Conservation (phyloP, 2,888 invertebrate species). For the Idaea aversata region DNA sequence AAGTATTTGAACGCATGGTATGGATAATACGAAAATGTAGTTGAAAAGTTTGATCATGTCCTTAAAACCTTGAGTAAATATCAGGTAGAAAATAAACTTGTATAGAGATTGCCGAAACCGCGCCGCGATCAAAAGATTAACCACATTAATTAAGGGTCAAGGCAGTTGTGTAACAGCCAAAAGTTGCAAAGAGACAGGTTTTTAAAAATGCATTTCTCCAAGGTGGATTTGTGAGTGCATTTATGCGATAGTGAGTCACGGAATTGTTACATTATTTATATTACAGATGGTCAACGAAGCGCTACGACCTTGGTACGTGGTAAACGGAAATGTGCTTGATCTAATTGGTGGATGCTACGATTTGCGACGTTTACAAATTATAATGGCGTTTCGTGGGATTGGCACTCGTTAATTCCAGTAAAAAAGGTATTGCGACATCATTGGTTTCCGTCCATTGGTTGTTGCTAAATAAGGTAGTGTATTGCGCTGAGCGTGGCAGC, state of each 20-base stretch:
- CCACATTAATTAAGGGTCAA: neutral
- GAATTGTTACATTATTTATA: conserved; percentile 13
- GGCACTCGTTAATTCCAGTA: neutral
- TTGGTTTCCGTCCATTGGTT: neutral
- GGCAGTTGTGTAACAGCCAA: neutral
- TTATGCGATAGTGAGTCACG: conserved; percentile 9
- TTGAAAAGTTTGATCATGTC: neutral
- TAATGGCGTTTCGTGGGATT: neutral
- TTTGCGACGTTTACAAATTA: neutral
- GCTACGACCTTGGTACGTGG: conserved; percentile 35
- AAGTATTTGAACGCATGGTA: no score
- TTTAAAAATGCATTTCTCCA: conserved; percentile 10
- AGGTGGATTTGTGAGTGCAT: neutral
- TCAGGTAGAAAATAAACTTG: no score
- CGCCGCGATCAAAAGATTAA: neutral
- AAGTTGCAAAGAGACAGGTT: neutral
- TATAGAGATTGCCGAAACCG: neutral
- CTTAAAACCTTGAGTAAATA: neutral
- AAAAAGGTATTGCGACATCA: neutral
- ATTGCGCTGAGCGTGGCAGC: neutral
- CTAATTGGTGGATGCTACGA: conserved; percentile 6
- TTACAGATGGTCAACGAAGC: conserved; percentile 42
- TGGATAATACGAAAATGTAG: neutral
- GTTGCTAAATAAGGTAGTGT: neutral
- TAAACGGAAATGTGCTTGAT: neutral